Conservation (phyloP, 2,113 vertebrate species). For the Phaethon lepturus region DNA sequence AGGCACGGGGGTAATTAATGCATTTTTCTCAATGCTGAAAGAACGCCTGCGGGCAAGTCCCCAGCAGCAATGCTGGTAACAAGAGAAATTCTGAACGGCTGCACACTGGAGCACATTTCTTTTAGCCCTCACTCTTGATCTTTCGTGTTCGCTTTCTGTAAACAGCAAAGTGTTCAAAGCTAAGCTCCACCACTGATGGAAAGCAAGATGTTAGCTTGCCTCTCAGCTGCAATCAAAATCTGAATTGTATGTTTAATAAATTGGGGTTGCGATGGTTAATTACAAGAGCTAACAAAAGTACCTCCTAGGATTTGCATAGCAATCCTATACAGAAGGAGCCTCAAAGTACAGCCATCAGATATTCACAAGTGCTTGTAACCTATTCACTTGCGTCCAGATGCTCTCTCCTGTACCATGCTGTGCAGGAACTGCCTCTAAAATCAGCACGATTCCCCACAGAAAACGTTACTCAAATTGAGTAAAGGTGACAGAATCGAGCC, state of each 20-base stretch:
- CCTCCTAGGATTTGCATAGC: constrained; percentile 42
- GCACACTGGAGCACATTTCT: background rate
- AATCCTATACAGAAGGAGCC: background rate
- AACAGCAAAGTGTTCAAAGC: constrained; percentile 31
- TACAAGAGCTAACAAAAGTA: constrained; percentile 40
- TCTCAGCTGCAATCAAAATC: constrained; percentile 37
- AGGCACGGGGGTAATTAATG: background rate
- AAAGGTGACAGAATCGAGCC: constrained; percentile 36
- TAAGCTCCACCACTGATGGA: background rate
- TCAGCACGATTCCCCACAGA: background rate
- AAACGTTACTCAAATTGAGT: background rate
- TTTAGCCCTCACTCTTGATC: constrained; percentile 1
- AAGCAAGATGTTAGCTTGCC: background rate
- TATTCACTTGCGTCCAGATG: constrained; percentile 35
- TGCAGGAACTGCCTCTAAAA: constrained; percentile 30
- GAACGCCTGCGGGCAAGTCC: background rate
- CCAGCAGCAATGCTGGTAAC: background rate
- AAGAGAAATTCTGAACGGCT: background rate
- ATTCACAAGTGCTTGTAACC: constrained; percentile 59
- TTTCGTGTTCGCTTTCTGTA: background rate
- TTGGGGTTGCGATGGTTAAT: constrained; percentile 11
- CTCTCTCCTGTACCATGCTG: background rate
- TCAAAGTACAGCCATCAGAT: constrained; percentile 32
- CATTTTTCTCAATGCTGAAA: background rate
- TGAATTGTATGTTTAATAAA: constrained; percentile 51